A percentile compares a stretch with the other conserved stretches of the same genome.
Evolutionary conservation across 23 tunicate species (phyloP).

Genomic region (Botrylloides violaceus): DNA sequence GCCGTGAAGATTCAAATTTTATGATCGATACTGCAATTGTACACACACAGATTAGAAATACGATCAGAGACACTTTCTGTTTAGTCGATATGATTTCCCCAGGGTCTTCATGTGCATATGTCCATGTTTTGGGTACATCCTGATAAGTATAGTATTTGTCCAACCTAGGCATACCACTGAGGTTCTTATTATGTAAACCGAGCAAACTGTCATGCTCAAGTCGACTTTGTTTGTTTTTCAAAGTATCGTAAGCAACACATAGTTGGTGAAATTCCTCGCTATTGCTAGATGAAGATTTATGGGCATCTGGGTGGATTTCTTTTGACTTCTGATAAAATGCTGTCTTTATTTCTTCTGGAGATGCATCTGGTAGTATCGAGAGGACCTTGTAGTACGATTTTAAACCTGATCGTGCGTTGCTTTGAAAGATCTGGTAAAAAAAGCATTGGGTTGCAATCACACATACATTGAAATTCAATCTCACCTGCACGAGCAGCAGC

Average conservation of each 20-base stretch:
- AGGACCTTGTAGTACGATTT: slow-evolving; percentile 16
- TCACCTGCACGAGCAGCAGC: too few relatives aligned
- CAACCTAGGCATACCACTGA: neutral
- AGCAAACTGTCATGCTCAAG: neutral
- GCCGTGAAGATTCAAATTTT: too few relatives aligned
- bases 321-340: slow-evolving; percentile 26
- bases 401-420: too few relatives aligned
- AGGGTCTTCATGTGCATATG: neutral
- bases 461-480: too few relatives aligned
- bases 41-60: neutral
- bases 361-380: neutral
- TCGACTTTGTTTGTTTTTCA: slow-evolving; percentile 5
- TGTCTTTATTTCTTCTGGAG: slow-evolving; percentile 13
- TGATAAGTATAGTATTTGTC: neutral
- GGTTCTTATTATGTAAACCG: neutral
- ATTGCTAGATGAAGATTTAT: neutral
- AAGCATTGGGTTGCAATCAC: too few relatives aligned
- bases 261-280: neutral
- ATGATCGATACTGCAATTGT: too few relatives aligned
- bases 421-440: too few relatives aligned
- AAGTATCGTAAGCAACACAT: slow-evolving; percentile 2
- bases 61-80: neutral
- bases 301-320: slow-evolving; percentile 7
- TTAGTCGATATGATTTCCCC: neutral
- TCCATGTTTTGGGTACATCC: neutral